Base-by-base conservation (phyloP, 2,888 invertebrate species). In the Erannis defoliaria region DNA sequence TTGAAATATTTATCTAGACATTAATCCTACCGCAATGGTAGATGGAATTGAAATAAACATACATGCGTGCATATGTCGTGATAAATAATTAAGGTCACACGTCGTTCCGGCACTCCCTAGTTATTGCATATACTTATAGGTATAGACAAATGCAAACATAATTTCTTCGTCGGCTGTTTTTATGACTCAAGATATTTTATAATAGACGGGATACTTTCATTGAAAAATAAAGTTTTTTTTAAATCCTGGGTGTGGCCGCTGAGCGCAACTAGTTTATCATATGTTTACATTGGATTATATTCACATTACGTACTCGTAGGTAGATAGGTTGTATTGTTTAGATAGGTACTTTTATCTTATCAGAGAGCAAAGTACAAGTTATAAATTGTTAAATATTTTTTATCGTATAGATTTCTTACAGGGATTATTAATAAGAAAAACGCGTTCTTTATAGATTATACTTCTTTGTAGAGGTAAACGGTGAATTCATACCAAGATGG, bases 281-380 rank as follows among this genome's bases (percentile, higher is more conserved):
- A 45, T 45, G 45, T 45, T 45, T 45, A 45, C 16, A 45, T 18
- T 29, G 1, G 43, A 29, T 29, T 16, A 45, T 43, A 23, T 8
- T 14, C 5, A 23, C 14, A 14, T 8, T 38, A 12, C 2, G 10
- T 18, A 38, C 19, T 2, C 0, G 16, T 18, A 38, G 38, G 14
- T 35, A 37, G n/a, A n/a, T n/a, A n/a, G n/a, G n/a, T n/a, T n/a
- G n/a, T n/a, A n/a, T n/a, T n/a, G n/a, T n/a, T n/a, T n/a, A n/a
- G n/a, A n/a, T 16, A n/a, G 6, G 18, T 38, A 10, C 16, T 38
- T 38, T 29, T 5, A 29, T 16, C 12, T 51, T 51, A 51, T 51
- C 29, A 19, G 31, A 8, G 50, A 18, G n/a, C 40, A 51, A 40
- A 51, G 51, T 51, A 38, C 51, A 51, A 33, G 46, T 31, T 18